These are phyloP conservation scores for Phrynocephalus versicolor DNA, from an alignment of 2,113 vertebrate genomes.

Conservation along the genomic window DNA sequence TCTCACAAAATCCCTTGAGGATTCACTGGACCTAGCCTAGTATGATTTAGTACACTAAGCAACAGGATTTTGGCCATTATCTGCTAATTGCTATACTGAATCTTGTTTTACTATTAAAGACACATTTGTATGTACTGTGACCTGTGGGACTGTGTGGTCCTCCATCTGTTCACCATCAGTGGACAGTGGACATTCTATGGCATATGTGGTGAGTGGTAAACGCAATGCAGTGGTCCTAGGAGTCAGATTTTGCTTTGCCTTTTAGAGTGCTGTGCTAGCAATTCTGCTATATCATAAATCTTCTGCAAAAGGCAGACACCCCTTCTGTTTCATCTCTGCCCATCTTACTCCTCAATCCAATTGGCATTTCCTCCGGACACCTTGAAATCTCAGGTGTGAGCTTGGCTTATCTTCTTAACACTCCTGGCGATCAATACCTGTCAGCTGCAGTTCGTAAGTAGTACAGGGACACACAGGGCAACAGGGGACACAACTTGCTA, in stretches of 20 bases:
- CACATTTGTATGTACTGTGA: background rate
- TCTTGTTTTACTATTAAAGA: background rate
- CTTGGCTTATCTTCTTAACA: conserved; percentile 24
- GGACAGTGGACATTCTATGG: too few relatives aligned
- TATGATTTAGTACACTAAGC: too few relatives aligned
- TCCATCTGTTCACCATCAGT: background rate
- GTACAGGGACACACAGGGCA: conserved; percentile 28
- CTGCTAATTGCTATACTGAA: background rate
- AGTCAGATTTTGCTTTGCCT: background rate
- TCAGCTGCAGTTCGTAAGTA: conserved; percentile 7
- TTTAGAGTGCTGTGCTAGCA: background rate
- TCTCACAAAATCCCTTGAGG: too few relatives aligned
- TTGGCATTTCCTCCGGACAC: conserved; percentile 33
- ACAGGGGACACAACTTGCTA: background rate
- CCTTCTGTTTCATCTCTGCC: background rate
- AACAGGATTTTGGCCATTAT: background rate
- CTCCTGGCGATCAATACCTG: conserved; percentile 50
- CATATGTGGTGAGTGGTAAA: background rate
- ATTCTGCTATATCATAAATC: background rate
- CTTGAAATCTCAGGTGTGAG: conserved; percentile 29
- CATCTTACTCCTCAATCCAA: background rate
- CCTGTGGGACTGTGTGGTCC: background rate
- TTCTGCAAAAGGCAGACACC: background rate
- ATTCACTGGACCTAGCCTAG: too few relatives aligned
- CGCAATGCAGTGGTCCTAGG: background rate